Evolutionary conservation across 2,113 vertebrate genomes (phyloP).

Genomic region (Craseonycteris thonglongyai): DNA sequence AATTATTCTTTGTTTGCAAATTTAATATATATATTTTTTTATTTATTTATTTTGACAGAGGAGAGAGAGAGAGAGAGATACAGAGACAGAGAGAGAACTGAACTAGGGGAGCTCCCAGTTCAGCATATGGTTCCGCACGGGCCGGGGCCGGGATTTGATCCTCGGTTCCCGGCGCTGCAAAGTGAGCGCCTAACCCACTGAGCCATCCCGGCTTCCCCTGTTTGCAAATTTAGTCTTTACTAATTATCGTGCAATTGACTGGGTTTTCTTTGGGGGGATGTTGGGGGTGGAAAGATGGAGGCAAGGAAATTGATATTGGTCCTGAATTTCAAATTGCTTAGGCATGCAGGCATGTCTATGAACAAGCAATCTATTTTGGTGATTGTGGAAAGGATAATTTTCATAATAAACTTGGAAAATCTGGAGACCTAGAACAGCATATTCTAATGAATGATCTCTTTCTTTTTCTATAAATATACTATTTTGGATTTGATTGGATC

Average conservation of each 20-base stretch:
- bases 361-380: background rate
- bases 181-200: too few species aligned
- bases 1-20: background rate
- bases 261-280: background rate
- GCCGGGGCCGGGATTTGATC: too few species aligned
- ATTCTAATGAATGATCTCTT: background rate
- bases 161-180: too few species aligned
- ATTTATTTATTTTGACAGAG: too few species aligned
- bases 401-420: constrained; percentile 2
- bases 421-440: background rate
- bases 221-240: background rate
- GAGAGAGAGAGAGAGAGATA: too few species aligned
- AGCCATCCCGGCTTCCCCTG: too few species aligned
- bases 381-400: background rate
- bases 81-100: too few species aligned
- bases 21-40: too few species aligned
- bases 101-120: too few species aligned
- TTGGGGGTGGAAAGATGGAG: background rate
- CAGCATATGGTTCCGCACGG: too few species aligned
- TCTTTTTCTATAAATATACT: constrained; percentile 21
- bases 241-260: background rate
- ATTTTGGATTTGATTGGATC: constrained; percentile 9
- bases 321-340: background rate
- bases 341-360: background rate
- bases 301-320: background rate